Percentiles rank a stretch among this genome's conserved stretches.
Conservation (phyloP, 2,113 vertebrate species). For the Amblyopsis rosae region DNA sequence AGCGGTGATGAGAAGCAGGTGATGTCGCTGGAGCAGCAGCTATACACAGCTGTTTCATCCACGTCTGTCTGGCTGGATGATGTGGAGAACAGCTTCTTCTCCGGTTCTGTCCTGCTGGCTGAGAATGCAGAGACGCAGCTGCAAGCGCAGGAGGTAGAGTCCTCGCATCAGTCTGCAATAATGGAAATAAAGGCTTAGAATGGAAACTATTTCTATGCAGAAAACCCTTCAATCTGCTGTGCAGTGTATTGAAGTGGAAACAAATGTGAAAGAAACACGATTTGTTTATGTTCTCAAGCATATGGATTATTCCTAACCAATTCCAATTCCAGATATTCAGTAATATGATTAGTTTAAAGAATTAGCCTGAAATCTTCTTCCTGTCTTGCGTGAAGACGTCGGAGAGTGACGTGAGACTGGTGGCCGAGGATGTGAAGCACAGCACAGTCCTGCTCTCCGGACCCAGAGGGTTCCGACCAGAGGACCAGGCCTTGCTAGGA, state of each 20-base stretch:
- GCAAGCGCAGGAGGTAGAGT: slow-evolving; percentile 82
- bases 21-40: slow-evolving; percentile 81
- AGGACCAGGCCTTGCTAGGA: slow-evolving; percentile 82
- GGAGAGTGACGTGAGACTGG: slow-evolving; percentile 84
- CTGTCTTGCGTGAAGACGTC: slow-evolving; percentile 75
- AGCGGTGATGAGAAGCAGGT: slow-evolving; percentile 63
- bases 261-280: no score
- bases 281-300: no score
- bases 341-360: no score
- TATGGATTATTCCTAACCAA: no score
- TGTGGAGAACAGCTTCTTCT: slow-evolving; percentile 84
- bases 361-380: neutral
- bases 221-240: no score
- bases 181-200: no score
- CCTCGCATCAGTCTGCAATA: neutral
- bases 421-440: slow-evolving; percentile 85
- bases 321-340: no score
- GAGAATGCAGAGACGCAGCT: slow-evolving; percentile 84
- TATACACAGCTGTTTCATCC: slow-evolving; percentile 82
- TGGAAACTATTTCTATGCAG: no score
- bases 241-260: no score
- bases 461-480: slow-evolving; percentile 72
- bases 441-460: slow-evolving; percentile 81
- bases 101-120: slow-evolving; percentile 76
- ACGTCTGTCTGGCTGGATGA: slow-evolving; percentile 86